Base-by-base conservation (phyloP, 2,113 vertebrate species). In the Prunella fulvescens region DNA sequence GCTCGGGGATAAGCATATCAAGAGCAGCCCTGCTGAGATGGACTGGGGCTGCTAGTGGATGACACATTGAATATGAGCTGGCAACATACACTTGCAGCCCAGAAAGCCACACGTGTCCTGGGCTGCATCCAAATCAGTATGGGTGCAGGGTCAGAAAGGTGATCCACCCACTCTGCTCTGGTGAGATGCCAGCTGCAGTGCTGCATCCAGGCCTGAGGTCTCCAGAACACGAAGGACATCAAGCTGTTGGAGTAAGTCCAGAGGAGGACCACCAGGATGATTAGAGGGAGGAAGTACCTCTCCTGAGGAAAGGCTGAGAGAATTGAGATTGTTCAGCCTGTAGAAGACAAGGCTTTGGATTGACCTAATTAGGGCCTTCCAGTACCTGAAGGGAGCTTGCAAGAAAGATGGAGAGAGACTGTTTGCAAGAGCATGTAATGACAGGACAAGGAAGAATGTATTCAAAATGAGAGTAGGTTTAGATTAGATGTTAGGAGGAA, bases 61-160 rank as follows among this genome's bases (percentile, higher is more conserved):
- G 22, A 42, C 29, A 71, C 29, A 40, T 7, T 23, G 22, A 47
- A 37, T 47, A 65, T 26, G 35, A 80, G 14, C 42, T 40, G 8
- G 17, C 35, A 57, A 50, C 5, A 17, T 35, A 40, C 5, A 14
- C 42, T 26, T 54, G 37, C 8, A 80, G 31, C 17, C 14, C 35
- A 80, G 31, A 64, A 72, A 72, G 10, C 17, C 29, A 22, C 53
- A 10, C 10, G 2, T 78, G 14, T 56, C 29, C 13, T 48, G 29
- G 11, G 25, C 31, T 80, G 25, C 35, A 42, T 31, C 14, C 10
- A 26, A 42, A 56, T 26, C 15, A 71, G 66, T 4, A 2, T 35
- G 25, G 17, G 9, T 1, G 0, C 20, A 80, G n/a, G 12, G 3
- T 10, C 12, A 69, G 9, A 48, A 39, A 78, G 6, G 8, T 16